Conservation (phyloP, 2,888 invertebrate species). For the Drosophila borborema region DNA sequence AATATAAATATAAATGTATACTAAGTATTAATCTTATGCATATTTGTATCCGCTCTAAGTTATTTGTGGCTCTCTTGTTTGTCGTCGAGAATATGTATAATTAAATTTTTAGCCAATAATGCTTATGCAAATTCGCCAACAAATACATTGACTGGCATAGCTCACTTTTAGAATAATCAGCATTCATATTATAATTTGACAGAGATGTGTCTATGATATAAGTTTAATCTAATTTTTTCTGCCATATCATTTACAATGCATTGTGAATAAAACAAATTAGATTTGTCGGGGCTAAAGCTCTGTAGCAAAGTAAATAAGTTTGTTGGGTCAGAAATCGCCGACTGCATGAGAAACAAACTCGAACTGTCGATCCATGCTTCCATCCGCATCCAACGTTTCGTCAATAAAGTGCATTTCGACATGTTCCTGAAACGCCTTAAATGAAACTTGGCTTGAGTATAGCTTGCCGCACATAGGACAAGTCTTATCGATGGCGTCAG, state of each 20-base stretch:
- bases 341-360: constrained; percentile 86
- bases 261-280: constrained; percentile 3
- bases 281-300: constrained; percentile 67
- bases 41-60: background rate
- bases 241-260: background rate
- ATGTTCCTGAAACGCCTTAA: constrained; percentile 90
- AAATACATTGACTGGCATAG: background rate
- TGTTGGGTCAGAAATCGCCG: constrained; percentile 84
- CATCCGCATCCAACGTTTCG: constrained; percentile 86
- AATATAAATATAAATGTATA: background rate
- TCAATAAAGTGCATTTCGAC: constrained; percentile 91
- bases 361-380: constrained; percentile 86
- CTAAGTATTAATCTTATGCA: background rate
- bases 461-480: constrained; percentile 91
- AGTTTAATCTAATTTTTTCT: too few relatives aligned
- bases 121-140: background rate
- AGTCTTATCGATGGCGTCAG: constrained; percentile 86
- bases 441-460: constrained; percentile 87
- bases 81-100: background rate
- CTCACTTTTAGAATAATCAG: background rate
- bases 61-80: background rate
- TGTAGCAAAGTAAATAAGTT: constrained; percentile 82
- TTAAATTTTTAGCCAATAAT: background rate
- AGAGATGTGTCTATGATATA: background rate
- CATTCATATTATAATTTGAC: constrained; percentile 3